Conservation (phyloP, 1,140 invertebrate species). For the Anagrus nilaparvatae region DNA sequence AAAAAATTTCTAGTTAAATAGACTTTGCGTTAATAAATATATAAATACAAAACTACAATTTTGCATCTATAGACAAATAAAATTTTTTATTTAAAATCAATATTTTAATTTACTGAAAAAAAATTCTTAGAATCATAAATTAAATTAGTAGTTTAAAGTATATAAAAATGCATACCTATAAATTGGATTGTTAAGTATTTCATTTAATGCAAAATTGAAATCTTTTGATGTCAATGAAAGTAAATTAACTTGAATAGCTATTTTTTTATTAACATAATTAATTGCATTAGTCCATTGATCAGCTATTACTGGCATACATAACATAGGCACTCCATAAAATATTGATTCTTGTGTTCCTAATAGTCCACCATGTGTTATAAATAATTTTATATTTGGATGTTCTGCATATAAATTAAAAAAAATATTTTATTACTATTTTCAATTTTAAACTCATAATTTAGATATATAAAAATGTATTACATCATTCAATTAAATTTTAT, state of each 20-base stretch:
- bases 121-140: no score
- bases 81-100: no score
- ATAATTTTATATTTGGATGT: constrained; percentile 56
- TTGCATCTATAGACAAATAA: no score
- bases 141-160: neutral
- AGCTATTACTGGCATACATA: constrained; percentile 57
- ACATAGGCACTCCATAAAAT: constrained; percentile 56
- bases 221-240: constrained; percentile 28
- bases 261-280: constrained; percentile 16
- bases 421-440: no score
- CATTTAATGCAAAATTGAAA: constrained; percentile 25
- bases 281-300: constrained; percentile 51
- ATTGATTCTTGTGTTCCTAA: constrained; percentile 58
- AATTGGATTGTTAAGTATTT: constrained; percentile 26
- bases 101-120: no score
- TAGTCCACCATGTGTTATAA: constrained; percentile 61
- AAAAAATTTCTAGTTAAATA: no score
- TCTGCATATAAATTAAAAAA: constrained; percentile 44
- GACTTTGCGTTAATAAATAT: no score
- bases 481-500: no score
- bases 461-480: no score
- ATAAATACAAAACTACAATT: no score
- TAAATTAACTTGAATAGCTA: constrained; percentile 27
- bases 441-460: no score
- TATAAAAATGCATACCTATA: constrained; percentile 20